Evolutionary conservation across 64 coral and sea anemone species (phyloP), one percentile per base, ranked within the genome.

Genomic region (Pachyseris speciosa): DNA sequence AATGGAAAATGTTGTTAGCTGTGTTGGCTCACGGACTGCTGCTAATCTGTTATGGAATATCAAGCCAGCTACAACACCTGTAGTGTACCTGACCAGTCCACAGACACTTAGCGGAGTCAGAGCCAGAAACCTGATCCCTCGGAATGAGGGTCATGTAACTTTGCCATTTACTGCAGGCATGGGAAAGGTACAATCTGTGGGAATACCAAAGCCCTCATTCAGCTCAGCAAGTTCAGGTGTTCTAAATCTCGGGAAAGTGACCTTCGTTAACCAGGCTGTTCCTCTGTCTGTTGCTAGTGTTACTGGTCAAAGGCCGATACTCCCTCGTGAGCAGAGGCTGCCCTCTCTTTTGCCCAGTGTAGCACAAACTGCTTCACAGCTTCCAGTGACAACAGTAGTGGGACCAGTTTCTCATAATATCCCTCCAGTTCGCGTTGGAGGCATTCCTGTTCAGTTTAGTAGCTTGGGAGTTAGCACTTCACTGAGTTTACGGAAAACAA

Each of bases 1-100:
- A 51, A 97, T 97, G 95, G 95, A 97, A 78, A 86, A 97, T 72
- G 92, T 97, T 26, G 91, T 97, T 5, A 91, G 94, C 10, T 93
- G 88, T 63, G 94, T 96, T 84, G 94, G 94, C 16, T 84, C 86
- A 78, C 22, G 67, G 6, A 75, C 80, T 43, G 65, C 85, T 74
- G 39, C 91, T 13, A 57, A 86, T 9, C 57, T 93, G 68, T 49
- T 76, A 22, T 97, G 95, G 95, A 93, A 83, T 44, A 88, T 92
- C n/a, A 97, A 89, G 63, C 79, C 91, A 47, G 73, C 84, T 52
- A 67, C 29, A 9, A 10, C 91, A 40, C 95, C 95, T 25, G 91
- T 97, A 79, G 95, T 97, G 2, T 97, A 92, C 53, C 80, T 97
- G 30, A 92, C 89, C 25, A 93, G 95, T 28, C 95, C 95, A 50